Evolutionary conservation across 2,888 invertebrate species (phyloP).

Genomic region (Alsophila aescularia): DNA sequence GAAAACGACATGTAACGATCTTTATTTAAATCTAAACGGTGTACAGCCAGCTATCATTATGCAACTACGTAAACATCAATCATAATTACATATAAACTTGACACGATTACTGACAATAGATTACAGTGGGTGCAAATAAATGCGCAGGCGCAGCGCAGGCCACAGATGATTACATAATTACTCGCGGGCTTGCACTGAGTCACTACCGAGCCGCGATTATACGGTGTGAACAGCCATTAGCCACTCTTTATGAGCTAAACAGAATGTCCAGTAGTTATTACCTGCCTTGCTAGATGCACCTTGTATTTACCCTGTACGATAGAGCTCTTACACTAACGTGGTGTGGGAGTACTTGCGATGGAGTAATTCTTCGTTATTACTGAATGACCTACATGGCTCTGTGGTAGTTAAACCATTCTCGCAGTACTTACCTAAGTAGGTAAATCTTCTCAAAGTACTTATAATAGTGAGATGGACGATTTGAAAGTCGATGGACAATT

Average conservation of each 20-base stretch:
- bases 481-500: neutral
- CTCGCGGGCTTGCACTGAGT: constrained; percentile 15
- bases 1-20: too few species aligned
- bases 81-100: constrained; percentile 40
- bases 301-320: neutral
- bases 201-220: constrained; percentile 29
- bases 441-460: too few species aligned
- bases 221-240: constrained; percentile 38
- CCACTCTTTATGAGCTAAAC: constrained; percentile 5
- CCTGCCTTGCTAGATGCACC: neutral
- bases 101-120: constrained; percentile 42
- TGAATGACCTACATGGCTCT: too few species aligned
- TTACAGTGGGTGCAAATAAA: constrained; percentile 38
- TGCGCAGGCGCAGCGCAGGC: constrained; percentile 29
- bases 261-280: constrained; percentile 1
- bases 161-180: constrained; percentile 28
- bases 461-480: too few species aligned
- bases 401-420: too few species aligned
- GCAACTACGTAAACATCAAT: constrained; percentile 7
- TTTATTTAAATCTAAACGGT: too few species aligned
- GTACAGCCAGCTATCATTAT: neutral
- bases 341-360: too few species aligned
- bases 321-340: too few species aligned
- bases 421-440: too few species aligned
- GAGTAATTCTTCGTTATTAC: too few species aligned